Evolutionary conservation across 2,797 vertebrate species (phyloP).

Genomic region (Chanos chanos): DNA sequence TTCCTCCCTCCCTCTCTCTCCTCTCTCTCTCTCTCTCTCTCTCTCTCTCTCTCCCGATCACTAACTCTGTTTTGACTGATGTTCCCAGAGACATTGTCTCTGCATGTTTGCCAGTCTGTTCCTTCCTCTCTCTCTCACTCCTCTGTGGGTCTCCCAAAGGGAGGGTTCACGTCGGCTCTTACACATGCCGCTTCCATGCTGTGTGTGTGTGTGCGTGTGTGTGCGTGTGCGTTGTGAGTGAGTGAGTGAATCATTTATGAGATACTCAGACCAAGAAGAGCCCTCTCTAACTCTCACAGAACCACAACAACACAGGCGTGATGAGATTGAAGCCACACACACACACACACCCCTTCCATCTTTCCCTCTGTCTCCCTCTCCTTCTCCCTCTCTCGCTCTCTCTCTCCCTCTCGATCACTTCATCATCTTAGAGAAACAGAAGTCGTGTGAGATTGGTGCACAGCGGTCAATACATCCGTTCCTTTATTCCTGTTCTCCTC

Average conservation of each 20-base stretch:
- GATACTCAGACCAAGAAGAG: constrained; percentile 30
- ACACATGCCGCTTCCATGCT: constrained; percentile 39
- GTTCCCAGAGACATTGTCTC: not conserved
- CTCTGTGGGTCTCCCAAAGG: not conserved
- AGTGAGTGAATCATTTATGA: constrained; percentile 51
- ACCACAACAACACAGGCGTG: not conserved
- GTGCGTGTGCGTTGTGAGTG: too few relatives aligned
- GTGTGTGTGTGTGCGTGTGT: too few relatives aligned
- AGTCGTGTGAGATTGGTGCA: not conserved
- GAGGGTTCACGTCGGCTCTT: constrained; percentile 42
- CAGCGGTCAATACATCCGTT: constrained; percentile 30
- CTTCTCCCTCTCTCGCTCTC: constrained; percentile 2
- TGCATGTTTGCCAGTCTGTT: not conserved
- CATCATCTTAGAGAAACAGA: constrained; percentile 8
- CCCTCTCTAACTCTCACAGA: constrained; percentile 23
- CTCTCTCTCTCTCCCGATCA: not conserved
- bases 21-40: constrained; percentile 2
- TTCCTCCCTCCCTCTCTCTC: not conserved
- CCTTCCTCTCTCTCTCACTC: not conserved
- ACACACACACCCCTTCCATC: constrained; percentile 29
- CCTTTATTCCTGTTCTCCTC: constrained; percentile 25
- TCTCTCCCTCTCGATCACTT: not conserved
- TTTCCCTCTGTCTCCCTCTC: not conserved
- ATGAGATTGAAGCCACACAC: not conserved
- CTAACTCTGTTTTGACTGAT: not conserved